These are phyloP conservation scores for Gerris buenoi DNA, from an alignment of 1,140 invertebrate species.

Conservation along the genomic window DNA sequence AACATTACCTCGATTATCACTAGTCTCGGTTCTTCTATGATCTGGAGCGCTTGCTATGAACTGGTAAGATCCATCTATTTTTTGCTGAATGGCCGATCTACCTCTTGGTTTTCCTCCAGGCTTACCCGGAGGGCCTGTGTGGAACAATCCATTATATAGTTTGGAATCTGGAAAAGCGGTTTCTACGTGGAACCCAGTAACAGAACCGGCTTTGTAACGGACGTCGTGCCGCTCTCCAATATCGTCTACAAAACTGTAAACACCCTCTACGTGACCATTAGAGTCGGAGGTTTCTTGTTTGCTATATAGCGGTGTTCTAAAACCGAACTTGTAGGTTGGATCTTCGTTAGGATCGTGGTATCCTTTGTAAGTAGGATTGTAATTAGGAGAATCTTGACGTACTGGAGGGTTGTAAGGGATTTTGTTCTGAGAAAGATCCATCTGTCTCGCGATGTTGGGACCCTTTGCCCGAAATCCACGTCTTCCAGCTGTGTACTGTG, in stretches of 20 bases:
- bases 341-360: slow-evolving; percentile 54
- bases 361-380: slow-evolving; percentile 41
- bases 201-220: slow-evolving; percentile 48
- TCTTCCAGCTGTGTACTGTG: slow-evolving; percentile 52
- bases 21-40: slow-evolving; percentile 49
- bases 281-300: slow-evolving; percentile 46
- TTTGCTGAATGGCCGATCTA: slow-evolving; percentile 40
- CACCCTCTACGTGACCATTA: slow-evolving; percentile 36
- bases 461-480: slow-evolving; percentile 52
- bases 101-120: slow-evolving; percentile 37
- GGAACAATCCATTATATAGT: slow-evolving; percentile 31
- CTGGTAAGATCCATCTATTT: slow-evolving; percentile 44
- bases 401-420: slow-evolving; percentile 25
- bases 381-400: slow-evolving; percentile 22
- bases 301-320: slow-evolving; percentile 44
- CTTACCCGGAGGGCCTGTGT: slow-evolving; percentile 31
- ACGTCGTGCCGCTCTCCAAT: slow-evolving; percentile 53
- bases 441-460: slow-evolving; percentile 49
- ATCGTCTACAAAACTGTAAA: slow-evolving; percentile 51
- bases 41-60: slow-evolving; percentile 54
- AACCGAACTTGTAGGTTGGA: slow-evolving; percentile 49
- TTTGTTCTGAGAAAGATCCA: slow-evolving; percentile 49
- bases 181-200: slow-evolving; percentile 53
- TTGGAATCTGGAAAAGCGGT: slow-evolving; percentile 46
- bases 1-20: slow-evolving; percentile 47